Evolutionary conservation across 2,888 invertebrate species (phyloP), one percentile per base, ranked within the genome.

Genomic region (Macrosiphum euphorbiae): DNA sequence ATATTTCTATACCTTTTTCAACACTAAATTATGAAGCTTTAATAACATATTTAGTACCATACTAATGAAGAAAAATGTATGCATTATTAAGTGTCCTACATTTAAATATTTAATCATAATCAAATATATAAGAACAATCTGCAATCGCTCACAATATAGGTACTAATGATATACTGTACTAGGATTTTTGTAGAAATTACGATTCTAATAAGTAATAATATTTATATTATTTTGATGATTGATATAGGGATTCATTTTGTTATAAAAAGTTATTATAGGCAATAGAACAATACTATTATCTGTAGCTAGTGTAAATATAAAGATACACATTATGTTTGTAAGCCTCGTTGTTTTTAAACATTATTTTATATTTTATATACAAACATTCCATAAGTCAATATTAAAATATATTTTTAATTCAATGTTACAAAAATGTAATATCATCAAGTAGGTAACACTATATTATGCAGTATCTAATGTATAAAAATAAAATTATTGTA

Each of bases 41-140:
- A 35, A 35, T 78, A 78, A 78, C 35, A 78, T 78, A 78, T 78
- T 78, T 16, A 78, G 78, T 35, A 35, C 7, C 20, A 78, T 20
- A 20, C 78, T 35, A 78, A 78, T 78, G n/a, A 78, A 78, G 78
- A 78, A 78, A 78, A 78, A 78, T 78, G 8, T 78, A 78, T 78
- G 20, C 3, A 78, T 78, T 78, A 78, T 78, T 78, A 35, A 78
- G 78, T 35, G 35, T 78, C 35, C 7, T 35, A 78, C 8, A 35
- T 78, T 35, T 35, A 35, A 78, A 78, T 78, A 78, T 78, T 78
- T 78, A 35, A 78, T 78, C 35, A 78, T 78, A 78, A 78, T 35
- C n/a, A 78, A 78, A 78, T 35, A 35, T 78, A 78, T 78, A 78
- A 78, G 35, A 35, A 35, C 20, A 78, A 78, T 78, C 35, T 20